Base-by-base conservation (phyloP, 2,888 invertebrate genomes). In the Escarpia spicata region DNA sequence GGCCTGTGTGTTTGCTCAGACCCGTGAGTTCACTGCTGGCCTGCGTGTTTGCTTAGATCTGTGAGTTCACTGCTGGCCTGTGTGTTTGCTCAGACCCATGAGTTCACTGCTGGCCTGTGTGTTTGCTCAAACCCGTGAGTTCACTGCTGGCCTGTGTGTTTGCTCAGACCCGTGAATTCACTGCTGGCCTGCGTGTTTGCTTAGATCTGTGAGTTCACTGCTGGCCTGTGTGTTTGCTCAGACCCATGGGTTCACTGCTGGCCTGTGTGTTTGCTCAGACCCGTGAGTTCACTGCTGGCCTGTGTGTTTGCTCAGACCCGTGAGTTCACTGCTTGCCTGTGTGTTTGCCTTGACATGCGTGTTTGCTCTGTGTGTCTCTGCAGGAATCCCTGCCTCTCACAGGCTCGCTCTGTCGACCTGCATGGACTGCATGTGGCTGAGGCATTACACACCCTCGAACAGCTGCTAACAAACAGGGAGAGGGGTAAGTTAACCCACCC, bases 361-460 rank as follows among this genome's bases (percentile, higher is more conserved):
- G 97, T 95, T 75, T 26, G 19, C 19, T n/a, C 26, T 75, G 75
- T n/a, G 6, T 60, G 60, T 75, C 19, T n/a, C 75, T n/a, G 19
- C 75, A 75, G 75, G 75, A 75, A 75, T 75, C 75, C 75, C n/a
- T 26, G 26, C 75, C 75, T 75, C 19, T 75, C 75, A 3, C 75
- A 75, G 75, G 75, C 75, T 26, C 75, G 95, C 97, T 94, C 95
- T 91, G 96, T 98, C 15, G 98, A 98, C 96, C 97, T 98, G 1
- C 99, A 99, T 96, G 98, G 97, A 95, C 96, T 98, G 90, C 98
- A 97, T 94, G 98, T 98, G 0, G 96, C 97, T 31, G 98, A 98
- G 96, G 98, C 98, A 0, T 96, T 97, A 43, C 97, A 97, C 92
- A 95, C 95, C 0, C 93, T 97, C 60, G 94, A 95, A 10, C 94